Percentiles rank a stretch among this genome's conserved stretches.
These are phyloP conservation scores for Crocallis elinguaria DNA, from an alignment of 2,888 invertebrate genomes.

Conservation along the genomic window DNA sequence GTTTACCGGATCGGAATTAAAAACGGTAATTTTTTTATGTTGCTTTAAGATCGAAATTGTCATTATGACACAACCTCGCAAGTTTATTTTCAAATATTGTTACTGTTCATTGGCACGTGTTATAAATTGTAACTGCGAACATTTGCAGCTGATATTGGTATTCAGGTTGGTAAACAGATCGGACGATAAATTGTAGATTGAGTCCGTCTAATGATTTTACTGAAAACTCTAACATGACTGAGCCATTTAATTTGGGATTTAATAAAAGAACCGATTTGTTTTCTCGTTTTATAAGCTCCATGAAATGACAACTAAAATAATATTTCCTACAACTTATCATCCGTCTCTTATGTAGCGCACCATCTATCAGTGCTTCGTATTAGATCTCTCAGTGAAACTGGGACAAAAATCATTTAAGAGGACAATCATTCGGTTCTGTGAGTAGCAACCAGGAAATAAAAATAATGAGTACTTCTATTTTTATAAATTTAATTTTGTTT, in stretches of 20 bases:
- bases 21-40: conserved; percentile 20
- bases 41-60: conserved; percentile 11
- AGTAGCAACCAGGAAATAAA: background rate
- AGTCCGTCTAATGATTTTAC: background rate
- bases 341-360: conserved; percentile 9
- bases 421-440: conserved; percentile 3
- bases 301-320: conserved; percentile 9
- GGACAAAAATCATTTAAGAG: conserved; percentile 8
- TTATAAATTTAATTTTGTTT: background rate
- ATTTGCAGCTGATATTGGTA: background rate
- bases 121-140: background rate
- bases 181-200: background rate
- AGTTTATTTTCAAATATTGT: background rate
- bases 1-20: conserved; percentile 24
- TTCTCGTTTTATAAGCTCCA: conserved; percentile 4
- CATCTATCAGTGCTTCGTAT: conserved; percentile 19
- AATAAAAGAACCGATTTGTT: conserved; percentile 13
- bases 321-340: conserved; percentile 11
- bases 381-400: conserved; percentile 11
- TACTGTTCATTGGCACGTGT: background rate
- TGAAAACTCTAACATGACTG: conserved; percentile 5
- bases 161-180: background rate
- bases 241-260: conserved; percentile 1
- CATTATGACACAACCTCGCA: background rate
- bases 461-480: background rate